phyloP scores from a whole-genome alignment of 2,797 vertebrate species.

The Potorous gilbertii region DNA sequence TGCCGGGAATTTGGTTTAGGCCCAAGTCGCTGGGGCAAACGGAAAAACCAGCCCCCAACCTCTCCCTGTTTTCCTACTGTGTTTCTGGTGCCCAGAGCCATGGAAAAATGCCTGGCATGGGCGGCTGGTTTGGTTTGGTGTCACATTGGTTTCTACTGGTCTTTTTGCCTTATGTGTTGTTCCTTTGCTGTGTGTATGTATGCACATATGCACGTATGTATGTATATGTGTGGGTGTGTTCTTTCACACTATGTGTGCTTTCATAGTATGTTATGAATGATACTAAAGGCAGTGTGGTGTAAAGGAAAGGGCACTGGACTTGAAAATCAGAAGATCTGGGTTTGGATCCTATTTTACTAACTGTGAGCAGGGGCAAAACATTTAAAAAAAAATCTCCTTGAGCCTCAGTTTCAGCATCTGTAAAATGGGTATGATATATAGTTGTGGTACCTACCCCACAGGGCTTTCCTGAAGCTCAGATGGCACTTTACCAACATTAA shows the following conservation, averaged over 20 bases:
- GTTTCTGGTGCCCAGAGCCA: slow-evolving; percentile 84
- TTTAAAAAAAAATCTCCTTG: not conserved
- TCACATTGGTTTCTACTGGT: slow-evolving; percentile 50
- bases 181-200: slow-evolving; percentile 39
- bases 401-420: not conserved
- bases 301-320: not conserved
- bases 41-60: slow-evolving; percentile 77
- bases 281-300: not conserved
- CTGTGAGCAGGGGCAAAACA: not conserved
- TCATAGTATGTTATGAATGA: not conserved
- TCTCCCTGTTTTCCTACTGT: slow-evolving; percentile 83
- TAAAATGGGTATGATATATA: not conserved
- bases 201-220: not conserved
- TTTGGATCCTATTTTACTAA: not conserved
- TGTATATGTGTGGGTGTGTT: not conserved
- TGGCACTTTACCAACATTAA: not conserved
- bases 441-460: not conserved
- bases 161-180: slow-evolving; percentile 37
- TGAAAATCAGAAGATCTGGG: not conserved
- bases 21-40: slow-evolving; percentile 66
- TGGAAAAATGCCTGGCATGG: slow-evolving; percentile 87
- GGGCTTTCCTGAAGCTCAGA: not conserved
- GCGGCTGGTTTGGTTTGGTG: slow-evolving; percentile 75
- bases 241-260: too few relatives aligned
- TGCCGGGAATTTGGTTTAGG: slow-evolving; percentile 66